Evolutionary conservation across 2,888 invertebrate species (phyloP).

Genomic region (Brachyptera putata): DNA sequence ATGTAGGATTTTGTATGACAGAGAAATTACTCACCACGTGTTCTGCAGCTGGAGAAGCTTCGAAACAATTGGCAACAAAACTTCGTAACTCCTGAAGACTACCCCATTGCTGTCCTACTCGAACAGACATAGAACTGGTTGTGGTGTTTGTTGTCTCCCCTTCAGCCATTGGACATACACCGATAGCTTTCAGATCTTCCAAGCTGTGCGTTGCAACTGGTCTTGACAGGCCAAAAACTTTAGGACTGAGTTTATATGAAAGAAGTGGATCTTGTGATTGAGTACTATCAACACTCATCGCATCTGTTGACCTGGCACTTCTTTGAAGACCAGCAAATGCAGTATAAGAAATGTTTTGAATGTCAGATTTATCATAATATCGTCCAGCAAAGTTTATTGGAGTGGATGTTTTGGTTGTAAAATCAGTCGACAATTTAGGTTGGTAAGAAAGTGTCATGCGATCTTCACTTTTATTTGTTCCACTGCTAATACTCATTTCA

Average conservation of each 20-base stretch:
- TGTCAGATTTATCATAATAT: slow-evolving; percentile 32
- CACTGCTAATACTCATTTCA: slow-evolving; percentile 38
- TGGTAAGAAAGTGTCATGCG: slow-evolving; percentile 13
- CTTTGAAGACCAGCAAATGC: slow-evolving; percentile 17
- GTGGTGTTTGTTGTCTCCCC: slow-evolving; percentile 14
- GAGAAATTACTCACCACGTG: slow-evolving; percentile 30
- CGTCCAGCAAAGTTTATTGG: slow-evolving; percentile 8
- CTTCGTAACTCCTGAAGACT: slow-evolving; percentile 62
- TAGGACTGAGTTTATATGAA: slow-evolving; percentile 59
- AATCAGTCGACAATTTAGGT: no score
- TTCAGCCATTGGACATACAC: background rate
- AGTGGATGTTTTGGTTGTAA: slow-evolving; percentile 1
- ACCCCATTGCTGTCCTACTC: slow-evolving; percentile 48
- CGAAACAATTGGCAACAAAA: slow-evolving; percentile 40
- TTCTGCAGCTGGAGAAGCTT: slow-evolving; percentile 23
- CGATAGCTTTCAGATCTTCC: slow-evolving; percentile 41
- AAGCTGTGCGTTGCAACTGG: slow-evolving; percentile 42
- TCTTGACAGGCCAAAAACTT: slow-evolving; percentile 56
- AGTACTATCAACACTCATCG: slow-evolving; percentile 28
- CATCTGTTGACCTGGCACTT: slow-evolving; percentile 24
- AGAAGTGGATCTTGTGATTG: slow-evolving; percentile 39
- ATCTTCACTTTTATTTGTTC: slow-evolving; percentile 35
- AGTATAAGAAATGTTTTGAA: slow-evolving; percentile 44
- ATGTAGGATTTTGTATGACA: no score
- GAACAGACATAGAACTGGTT: background rate